These are phyloP conservation scores for Dendrolimus kikuchii DNA, from an alignment of 1,140 invertebrate species.

Conservation along the genomic window DNA sequence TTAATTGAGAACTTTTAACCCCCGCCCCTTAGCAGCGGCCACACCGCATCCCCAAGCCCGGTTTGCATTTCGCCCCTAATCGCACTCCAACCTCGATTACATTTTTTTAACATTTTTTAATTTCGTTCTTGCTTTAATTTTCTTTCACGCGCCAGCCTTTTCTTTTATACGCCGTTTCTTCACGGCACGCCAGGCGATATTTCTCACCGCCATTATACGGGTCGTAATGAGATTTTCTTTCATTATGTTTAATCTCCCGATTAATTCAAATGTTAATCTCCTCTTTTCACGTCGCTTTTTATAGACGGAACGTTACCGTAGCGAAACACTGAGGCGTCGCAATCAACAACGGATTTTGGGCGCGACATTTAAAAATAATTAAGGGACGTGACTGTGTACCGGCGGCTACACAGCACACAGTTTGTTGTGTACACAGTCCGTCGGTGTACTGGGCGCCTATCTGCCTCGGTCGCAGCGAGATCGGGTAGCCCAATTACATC, in stretches of 20 bases:
- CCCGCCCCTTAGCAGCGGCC: slow-evolving; percentile 11
- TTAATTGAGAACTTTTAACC: slow-evolving; percentile 65
- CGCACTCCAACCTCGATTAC: slow-evolving; percentile 62
- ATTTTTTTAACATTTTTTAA: slow-evolving; percentile 71
- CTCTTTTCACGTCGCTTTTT: slow-evolving; percentile 57
- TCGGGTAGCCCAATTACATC: slow-evolving; percentile 52
- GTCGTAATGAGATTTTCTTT: slow-evolving; percentile 70
- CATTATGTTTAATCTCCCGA: slow-evolving; percentile 72
- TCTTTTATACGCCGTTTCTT: slow-evolving; percentile 54
- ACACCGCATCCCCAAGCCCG: slow-evolving; percentile 8
- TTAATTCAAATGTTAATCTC: slow-evolving; percentile 72
- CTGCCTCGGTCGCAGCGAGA: slow-evolving; percentile 21
- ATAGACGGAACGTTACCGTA: slow-evolving; percentile 38
- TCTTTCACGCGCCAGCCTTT: slow-evolving; percentile 58
- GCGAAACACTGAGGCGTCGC: slow-evolving; percentile 32
- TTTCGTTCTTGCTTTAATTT: slow-evolving; percentile 68
- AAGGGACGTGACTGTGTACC: slow-evolving; percentile 48
- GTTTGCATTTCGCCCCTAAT: slow-evolving; percentile 25
- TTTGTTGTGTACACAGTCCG: slow-evolving; percentile 14
- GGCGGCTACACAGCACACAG: neutral
- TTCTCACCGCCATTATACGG: slow-evolving; percentile 68
- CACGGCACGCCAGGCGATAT: slow-evolving; percentile 53
- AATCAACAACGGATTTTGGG: slow-evolving; percentile 38
- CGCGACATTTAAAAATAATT: slow-evolving; percentile 57
- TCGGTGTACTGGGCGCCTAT: slow-evolving; percentile 15